phyloP scores from a whole-genome alignment of 2,113 vertebrate genomes.

The Varanus salvator region DNA sequence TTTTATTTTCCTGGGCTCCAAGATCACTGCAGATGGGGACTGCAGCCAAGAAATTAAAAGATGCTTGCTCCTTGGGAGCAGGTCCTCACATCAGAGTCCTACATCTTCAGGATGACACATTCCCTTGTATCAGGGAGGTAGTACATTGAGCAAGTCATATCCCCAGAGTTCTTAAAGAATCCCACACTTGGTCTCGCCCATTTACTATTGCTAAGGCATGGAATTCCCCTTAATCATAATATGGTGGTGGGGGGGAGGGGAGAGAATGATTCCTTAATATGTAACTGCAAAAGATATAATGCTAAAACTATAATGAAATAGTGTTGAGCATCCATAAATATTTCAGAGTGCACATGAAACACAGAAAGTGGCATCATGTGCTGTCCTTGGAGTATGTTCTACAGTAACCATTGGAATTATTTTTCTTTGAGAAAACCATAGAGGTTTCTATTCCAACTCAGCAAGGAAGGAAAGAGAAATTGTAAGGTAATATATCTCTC shows the following conservation, averaged over 20 bases:
- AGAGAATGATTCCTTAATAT: neutral
- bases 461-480: slow-evolving; percentile 44
- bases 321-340: neutral
- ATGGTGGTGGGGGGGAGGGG: neutral
- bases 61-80: neutral
- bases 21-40: too few relatives aligned
- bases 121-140: neutral
- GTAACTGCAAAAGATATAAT: neutral
- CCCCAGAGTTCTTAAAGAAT: neutral
- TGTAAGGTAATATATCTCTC: slow-evolving; percentile 52
- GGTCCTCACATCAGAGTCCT: neutral
- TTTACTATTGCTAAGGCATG: neutral
- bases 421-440: slow-evolving; percentile 36
- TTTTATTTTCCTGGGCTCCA: too few relatives aligned
- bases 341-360: slow-evolving; percentile 22
- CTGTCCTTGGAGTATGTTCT: slow-evolving; percentile 56
- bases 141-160: neutral
- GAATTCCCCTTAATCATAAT: neutral
- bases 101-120: neutral
- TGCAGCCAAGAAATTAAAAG: too few relatives aligned
- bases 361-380: slow-evolving; percentile 3
- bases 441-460: slow-evolving; percentile 43
- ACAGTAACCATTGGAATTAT: slow-evolving; percentile 42
- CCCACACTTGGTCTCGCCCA: neutral
- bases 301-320: neutral